These are phyloP conservation scores for Smittia aterrima DNA, from an alignment of 2,888 invertebrate species.

Conservation along the genomic window DNA sequence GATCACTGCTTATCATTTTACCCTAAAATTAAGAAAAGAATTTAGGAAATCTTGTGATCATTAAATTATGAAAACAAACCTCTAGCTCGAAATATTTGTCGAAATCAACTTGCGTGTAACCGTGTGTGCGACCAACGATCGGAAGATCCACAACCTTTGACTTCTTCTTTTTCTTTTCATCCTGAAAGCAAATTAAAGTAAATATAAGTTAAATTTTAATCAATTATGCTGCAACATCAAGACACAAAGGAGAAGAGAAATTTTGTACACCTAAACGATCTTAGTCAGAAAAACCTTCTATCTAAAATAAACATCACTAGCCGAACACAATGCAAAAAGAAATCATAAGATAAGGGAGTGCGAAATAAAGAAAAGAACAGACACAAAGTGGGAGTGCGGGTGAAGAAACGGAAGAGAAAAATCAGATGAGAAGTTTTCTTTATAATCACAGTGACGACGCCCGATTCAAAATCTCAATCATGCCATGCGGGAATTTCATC, in stretches of 20 bases:
- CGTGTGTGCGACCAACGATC: slow-evolving; percentile 72
- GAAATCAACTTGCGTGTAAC: slow-evolving; percentile 69
- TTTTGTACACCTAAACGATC: too few species aligned
- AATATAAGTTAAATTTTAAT: not conserved
- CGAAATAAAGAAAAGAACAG: too few species aligned
- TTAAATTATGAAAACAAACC: slow-evolving; percentile 53
- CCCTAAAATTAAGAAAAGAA: slow-evolving; percentile 60
- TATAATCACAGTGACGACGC: too few species aligned
- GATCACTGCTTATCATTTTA: slow-evolving; percentile 81
- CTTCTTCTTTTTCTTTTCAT: slow-evolving; percentile 72
- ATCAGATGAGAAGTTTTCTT: too few species aligned
- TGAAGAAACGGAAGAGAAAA: too few species aligned
- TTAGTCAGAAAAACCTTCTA: too few species aligned
- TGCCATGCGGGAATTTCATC: too few species aligned
- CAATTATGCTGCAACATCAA: not conserved
- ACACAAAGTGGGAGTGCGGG: too few species aligned
- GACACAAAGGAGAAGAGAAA: not conserved
- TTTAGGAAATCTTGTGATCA: slow-evolving; percentile 29
- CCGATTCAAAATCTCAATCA: too few species aligned
- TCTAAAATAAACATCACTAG: too few species aligned
- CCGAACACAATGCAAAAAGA: too few species aligned
- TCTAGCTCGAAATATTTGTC: slow-evolving; percentile 77
- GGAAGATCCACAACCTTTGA: slow-evolving; percentile 79
- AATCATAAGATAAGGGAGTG: too few species aligned
- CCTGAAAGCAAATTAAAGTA: slow-evolving; percentile 49